Conservation (phyloP, 2,888 invertebrate species). For the Tetheella fluctuosa region DNA sequence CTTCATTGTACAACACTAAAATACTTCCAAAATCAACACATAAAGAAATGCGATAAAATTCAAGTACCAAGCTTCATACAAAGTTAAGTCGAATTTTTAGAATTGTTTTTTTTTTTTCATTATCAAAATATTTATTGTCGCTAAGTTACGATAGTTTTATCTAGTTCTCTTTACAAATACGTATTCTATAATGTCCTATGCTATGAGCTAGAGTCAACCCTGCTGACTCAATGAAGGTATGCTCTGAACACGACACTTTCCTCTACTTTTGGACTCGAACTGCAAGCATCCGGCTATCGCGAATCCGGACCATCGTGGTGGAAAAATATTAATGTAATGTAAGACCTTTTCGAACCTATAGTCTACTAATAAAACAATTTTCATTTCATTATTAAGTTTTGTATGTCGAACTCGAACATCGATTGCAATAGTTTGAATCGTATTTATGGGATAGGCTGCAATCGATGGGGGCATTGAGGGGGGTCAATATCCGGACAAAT, state of each 20-base stretch:
- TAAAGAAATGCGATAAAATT: constrained; percentile 25
- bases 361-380: too few relatives aligned
- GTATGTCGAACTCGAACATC: too few relatives aligned
- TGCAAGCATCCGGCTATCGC: not conserved
- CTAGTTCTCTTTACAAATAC: constrained; percentile 51
- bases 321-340: too few relatives aligned
- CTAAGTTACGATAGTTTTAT: constrained; percentile 44
- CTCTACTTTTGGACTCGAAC: constrained; percentile 46
- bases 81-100: constrained; percentile 29
- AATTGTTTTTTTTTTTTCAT: constrained; percentile 36
- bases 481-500: not conserved
- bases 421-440: too few relatives aligned
- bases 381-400: too few relatives aligned
- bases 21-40: constrained; percentile 17
- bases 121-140: constrained; percentile 71
- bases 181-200: constrained; percentile 33
- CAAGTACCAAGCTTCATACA: constrained; percentile 38
- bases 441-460: too few relatives aligned
- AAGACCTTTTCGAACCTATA: too few relatives aligned
- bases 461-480: too few relatives aligned
- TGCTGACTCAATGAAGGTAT: constrained; percentile 61
- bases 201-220: constrained; percentile 54
- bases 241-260: constrained; percentile 76
- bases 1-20: constrained; percentile 18
- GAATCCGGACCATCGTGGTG: not conserved